Percentiles rank a stretch among this genome's conserved stretches.
Conservation (phyloP, 2,888 invertebrate genomes). For the Philereme vetulata region DNA sequence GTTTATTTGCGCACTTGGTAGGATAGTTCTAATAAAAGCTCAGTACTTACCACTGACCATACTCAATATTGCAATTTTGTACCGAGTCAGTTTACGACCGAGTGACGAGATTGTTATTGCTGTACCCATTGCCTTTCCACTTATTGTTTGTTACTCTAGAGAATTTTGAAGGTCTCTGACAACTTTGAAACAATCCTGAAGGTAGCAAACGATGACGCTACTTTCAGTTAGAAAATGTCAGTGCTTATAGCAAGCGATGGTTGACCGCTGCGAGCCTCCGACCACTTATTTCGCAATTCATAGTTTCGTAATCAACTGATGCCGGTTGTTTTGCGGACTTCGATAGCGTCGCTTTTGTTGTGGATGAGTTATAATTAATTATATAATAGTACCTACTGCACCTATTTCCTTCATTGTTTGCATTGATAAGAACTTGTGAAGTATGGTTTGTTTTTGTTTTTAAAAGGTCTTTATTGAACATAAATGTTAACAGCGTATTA, state of each 20-base stretch:
- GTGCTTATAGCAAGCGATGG: constrained; percentile 52
- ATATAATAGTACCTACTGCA: constrained; percentile 12
- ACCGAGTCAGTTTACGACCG: constrained; percentile 49
- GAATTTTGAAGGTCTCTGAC: constrained; percentile 23
- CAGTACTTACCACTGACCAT: constrained; percentile 56
- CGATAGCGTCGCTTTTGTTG: constrained; percentile 13
- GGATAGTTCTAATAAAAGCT: constrained; percentile 18
- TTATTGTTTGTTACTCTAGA: constrained; percentile 29
- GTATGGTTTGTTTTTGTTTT: too few species aligned
- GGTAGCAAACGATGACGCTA: background rate
- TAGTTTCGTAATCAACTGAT: constrained; percentile 42
- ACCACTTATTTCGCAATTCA: constrained; percentile 43
- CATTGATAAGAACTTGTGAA: constrained; percentile 16
- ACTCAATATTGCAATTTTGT: constrained; percentile 53
- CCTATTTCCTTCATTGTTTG: constrained; percentile 17
- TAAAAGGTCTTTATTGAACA: too few species aligned
- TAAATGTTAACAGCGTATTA: too few species aligned
- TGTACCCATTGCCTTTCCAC: constrained; percentile 41
- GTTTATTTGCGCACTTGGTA: constrained; percentile 1
- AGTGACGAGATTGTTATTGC: constrained; percentile 49
- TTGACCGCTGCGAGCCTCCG: constrained; percentile 48
- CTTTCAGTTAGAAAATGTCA: constrained; percentile 46
- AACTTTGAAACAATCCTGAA: constrained; percentile 7
- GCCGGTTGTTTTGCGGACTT: constrained; percentile 6
- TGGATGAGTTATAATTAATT: constrained; percentile 25